Conservation (phyloP, 2,888 invertebrate species). For the Pterostichus niger region DNA sequence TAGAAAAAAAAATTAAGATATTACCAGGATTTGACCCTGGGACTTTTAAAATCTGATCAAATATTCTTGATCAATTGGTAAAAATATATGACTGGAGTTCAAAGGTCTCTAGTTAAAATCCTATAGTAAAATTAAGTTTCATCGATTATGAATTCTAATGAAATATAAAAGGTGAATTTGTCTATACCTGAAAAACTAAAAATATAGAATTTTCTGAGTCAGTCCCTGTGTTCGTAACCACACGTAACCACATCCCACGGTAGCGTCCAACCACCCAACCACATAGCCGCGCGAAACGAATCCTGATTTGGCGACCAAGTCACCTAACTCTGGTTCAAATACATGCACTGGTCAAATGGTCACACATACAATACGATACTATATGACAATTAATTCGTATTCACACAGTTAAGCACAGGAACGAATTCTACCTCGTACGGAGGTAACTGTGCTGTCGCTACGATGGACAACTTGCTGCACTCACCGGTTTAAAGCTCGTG, state of each 20-base stretch:
- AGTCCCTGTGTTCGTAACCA: not conserved
- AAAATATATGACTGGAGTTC: too few species aligned
- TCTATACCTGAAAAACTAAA: too few species aligned
- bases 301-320: conserved; percentile 15
- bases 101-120: too few species aligned
- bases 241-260: conserved; percentile 4
- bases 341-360: not conserved
- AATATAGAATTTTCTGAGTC: too few species aligned
- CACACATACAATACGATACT: not conserved
- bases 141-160: too few species aligned
- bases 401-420: conserved; percentile 18
- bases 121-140: too few species aligned
- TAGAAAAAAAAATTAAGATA: too few species aligned
- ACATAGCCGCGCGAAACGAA: conserved; percentile 14
- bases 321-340: conserved; percentile 6
- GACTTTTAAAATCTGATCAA: too few species aligned
- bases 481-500: conserved; percentile 42
- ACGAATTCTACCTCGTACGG: conserved; percentile 60
- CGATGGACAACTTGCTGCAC: conserved; percentile 1
- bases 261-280: not conserved
- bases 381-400: conserved; percentile 54
- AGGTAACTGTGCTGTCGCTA: conserved; percentile 44
- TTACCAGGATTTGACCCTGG: too few species aligned
- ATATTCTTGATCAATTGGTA: too few species aligned
- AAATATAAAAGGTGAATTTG: too few species aligned